phyloP scores from a whole-genome alignment of 2,888 invertebrate genomes.

The Microdon myrmicae region DNA sequence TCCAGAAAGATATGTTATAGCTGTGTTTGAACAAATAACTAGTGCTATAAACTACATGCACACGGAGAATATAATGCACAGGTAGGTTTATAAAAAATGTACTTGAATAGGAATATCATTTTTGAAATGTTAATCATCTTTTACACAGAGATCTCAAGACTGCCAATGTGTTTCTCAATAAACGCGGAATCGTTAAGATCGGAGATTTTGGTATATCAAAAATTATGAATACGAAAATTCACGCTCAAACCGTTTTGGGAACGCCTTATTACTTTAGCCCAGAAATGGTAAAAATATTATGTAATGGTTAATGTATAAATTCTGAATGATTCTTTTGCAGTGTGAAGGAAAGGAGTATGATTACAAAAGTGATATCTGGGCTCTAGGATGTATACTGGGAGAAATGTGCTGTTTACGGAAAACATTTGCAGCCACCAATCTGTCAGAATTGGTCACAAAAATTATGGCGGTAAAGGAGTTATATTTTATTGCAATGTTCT shows the following conservation, averaged over 20 bases:
- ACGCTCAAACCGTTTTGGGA: slow-evolving; percentile 77
- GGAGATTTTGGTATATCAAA: slow-evolving; percentile 83
- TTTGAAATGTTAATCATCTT: too few species aligned
- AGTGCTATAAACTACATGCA: slow-evolving; percentile 78
- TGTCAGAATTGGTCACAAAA: slow-evolving; percentile 78
- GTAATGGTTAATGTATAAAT: background rate
- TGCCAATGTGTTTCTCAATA: slow-evolving; percentile 78
- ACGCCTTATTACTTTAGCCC: slow-evolving; percentile 80
- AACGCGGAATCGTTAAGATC: slow-evolving; percentile 74
- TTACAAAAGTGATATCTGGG: slow-evolving; percentile 83
- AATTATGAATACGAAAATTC: slow-evolving; percentile 74
- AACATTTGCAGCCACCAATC: slow-evolving; percentile 78
- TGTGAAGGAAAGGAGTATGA: slow-evolving; percentile 81
- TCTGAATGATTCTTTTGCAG: slow-evolving; percentile 62
- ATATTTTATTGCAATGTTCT: too few species aligned
- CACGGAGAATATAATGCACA: slow-evolving; percentile 73
- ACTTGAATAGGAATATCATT: background rate
- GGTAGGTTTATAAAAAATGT: slow-evolving; percentile 66
- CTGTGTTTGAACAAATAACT: slow-evolving; percentile 75
- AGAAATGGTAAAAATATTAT: slow-evolving; percentile 70
- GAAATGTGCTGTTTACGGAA: slow-evolving; percentile 78
- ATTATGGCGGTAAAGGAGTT: slow-evolving; percentile 73
- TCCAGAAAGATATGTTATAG: slow-evolving; percentile 73
- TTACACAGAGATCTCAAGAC: slow-evolving; percentile 76
- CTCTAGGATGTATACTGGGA: slow-evolving; percentile 79